These are phyloP conservation scores for Pyrgilauda ruficollis DNA, from an alignment of 2,113 vertebrate species.

Conservation along the genomic window DNA sequence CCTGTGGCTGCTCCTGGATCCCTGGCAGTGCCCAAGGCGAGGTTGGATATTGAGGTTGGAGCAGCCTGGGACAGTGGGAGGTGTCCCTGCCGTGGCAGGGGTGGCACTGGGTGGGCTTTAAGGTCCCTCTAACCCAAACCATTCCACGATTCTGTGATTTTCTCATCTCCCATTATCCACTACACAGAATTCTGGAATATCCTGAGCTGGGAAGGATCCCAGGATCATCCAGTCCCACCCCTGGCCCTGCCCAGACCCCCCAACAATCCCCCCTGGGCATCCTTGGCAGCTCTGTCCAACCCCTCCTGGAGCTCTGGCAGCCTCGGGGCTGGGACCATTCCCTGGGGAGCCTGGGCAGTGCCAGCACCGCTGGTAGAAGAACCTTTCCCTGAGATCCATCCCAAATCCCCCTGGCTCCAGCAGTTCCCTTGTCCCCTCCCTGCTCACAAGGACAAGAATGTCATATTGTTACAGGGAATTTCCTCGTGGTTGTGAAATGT, in stretches of 20 bases:
- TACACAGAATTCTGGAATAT: not conserved
- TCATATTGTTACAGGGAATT: not conserved
- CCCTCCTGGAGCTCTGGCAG: not conserved
- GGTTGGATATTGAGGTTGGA: not conserved
- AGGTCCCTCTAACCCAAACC: not conserved
- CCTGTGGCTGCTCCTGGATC: not conserved
- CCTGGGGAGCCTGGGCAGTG: not conserved
- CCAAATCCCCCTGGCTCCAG: not conserved
- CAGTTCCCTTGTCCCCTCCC: not conserved
- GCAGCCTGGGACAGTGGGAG: not conserved
- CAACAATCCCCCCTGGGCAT: not conserved
- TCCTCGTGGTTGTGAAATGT: not conserved
- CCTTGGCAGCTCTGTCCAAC: not conserved
- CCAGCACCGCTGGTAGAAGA: not conserved
- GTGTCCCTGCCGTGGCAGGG: not conserved
- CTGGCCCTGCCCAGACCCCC: not conserved
- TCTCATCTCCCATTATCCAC: not conserved
- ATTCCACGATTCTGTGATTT: not conserved
- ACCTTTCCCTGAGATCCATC: not conserved
- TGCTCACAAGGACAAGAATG: not conserved
- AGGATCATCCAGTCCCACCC: not conserved
- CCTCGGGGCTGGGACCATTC: not conserved
- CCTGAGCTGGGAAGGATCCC: accelerated
- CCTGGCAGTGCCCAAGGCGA: not conserved
- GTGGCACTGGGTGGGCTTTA: not conserved